A percentile compares a stretch with the other conserved stretches of the same genome.
phyloP scores from a whole-genome alignment of 2,888 invertebrate species.

The Arge pagana region DNA sequence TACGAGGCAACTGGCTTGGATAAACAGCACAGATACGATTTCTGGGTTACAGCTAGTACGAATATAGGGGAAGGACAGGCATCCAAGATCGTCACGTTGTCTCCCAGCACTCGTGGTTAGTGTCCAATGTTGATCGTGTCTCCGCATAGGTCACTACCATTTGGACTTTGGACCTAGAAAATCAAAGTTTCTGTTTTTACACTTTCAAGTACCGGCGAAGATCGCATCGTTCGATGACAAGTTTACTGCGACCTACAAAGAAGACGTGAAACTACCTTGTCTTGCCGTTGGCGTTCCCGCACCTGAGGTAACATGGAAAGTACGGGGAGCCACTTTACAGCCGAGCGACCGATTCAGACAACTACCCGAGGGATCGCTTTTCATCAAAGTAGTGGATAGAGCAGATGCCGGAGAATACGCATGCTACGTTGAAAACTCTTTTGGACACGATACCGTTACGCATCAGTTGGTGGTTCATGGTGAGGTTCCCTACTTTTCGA shows the following conservation, averaged over 20 bases:
- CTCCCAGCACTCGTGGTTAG: constrained; percentile 79
- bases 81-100: constrained; percentile 83
- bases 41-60: constrained; percentile 94
- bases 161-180: too few species aligned
- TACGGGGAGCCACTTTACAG: constrained; percentile 73
- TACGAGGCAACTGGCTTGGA: constrained; percentile 85
- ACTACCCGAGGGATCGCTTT: constrained; percentile 87
- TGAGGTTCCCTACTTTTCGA: too few species aligned
- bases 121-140: constrained; percentile 4
- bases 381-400: constrained; percentile 85
- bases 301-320: constrained; percentile 88
- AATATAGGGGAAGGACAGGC: constrained; percentile 92
- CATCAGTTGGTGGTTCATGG: constrained; percentile 87
- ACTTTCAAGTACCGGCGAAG: constrained; percentile 80
- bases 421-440: constrained; percentile 89
- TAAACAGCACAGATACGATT: constrained; percentile 82
- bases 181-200: constrained; percentile 16
- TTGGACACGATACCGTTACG: constrained; percentile 90
- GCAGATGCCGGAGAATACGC: constrained; percentile 94
- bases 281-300: constrained; percentile 90
- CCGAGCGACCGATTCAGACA: constrained; percentile 82
- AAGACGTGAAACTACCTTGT: constrained; percentile 89
- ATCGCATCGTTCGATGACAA: constrained; percentile 94
- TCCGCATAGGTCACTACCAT: background rate
- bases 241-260: constrained; percentile 90